phyloP scores from a whole-genome alignment of 1,140 invertebrate genomes.

The Octopus sinensis region DNA sequence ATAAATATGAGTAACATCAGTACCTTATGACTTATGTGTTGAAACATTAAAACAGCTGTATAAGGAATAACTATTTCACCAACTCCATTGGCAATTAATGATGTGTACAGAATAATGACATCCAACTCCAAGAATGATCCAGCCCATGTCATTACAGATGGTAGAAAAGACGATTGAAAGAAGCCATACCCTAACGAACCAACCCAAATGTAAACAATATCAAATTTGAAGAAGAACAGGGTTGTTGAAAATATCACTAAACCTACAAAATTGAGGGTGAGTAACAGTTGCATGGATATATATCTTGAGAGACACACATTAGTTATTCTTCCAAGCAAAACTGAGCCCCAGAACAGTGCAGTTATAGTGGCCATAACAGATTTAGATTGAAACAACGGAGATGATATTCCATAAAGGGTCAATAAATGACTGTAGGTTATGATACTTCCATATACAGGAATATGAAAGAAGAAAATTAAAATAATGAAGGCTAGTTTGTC shows the following conservation, averaged over 20 bases:
- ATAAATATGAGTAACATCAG: not conserved
- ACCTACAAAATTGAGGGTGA: conserved; percentile 17
- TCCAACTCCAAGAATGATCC: not conserved
- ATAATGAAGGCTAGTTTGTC: not conserved
- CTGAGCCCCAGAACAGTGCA: conserved; percentile 20
- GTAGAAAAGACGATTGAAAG: conserved; percentile 20
- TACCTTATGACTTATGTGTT: not conserved
- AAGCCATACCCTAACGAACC: conserved; percentile 19
- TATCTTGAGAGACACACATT: conserved; percentile 16
- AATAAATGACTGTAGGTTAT: conserved; percentile 21
- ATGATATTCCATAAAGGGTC: conserved; percentile 13
- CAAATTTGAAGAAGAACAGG: not conserved
- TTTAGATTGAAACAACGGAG: conserved; percentile 16
- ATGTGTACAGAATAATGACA: not conserved
- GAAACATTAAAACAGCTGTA: not conserved
- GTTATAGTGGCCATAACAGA: conserved; percentile 18
- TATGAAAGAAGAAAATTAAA: conserved; percentile 19
- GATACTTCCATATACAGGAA: conserved; percentile 20
- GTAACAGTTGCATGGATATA: not conserved
- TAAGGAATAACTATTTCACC: conserved; percentile 1
- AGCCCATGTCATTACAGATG: conserved; percentile 6
- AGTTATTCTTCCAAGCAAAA: conserved; percentile 15
- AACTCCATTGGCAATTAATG: not conserved
- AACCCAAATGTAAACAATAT: conserved; percentile 18
- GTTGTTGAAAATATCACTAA: not conserved